A percentile compares a stretch with the other conserved stretches of the same genome.
Evolutionary conservation across 2,888 invertebrate species (phyloP).

Genomic region (Leptopilina syphax): DNA sequence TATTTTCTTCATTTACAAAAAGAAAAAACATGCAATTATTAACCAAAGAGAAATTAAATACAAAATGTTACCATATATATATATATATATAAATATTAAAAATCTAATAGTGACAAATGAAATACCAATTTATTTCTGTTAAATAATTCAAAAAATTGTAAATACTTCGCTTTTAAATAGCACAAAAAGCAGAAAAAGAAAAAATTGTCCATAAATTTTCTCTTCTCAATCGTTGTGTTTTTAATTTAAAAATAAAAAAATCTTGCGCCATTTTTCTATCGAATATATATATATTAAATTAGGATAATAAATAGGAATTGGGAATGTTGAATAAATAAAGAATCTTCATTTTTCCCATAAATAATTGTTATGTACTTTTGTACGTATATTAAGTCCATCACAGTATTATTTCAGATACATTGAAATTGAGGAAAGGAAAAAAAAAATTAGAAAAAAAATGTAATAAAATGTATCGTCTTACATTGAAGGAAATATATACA

Average conservation of each 20-base stretch:
- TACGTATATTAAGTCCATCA: conserved; percentile 40
- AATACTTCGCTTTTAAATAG: neutral
- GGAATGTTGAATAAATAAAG: conserved; percentile 18
- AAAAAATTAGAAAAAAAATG: neutral
- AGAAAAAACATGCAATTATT: neutral
- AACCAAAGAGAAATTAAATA: neutral
- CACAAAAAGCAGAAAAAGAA: neutral
- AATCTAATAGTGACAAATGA: neutral
- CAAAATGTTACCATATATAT: neutral
- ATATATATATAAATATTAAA: neutral
- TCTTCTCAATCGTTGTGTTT: neutral
- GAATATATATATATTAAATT: neutral
- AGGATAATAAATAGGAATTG: neutral
- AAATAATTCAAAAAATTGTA: neutral
- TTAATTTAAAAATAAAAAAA: neutral
- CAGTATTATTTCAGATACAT: conserved; percentile 40
- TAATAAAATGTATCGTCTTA: conserved; percentile 26
- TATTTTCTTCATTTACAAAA: neutral
- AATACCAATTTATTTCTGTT: neutral
- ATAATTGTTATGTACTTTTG: conserved; percentile 38
- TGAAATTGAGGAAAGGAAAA: conserved; percentile 21
- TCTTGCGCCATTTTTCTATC: neutral
- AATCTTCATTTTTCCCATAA: conserved; percentile 16
- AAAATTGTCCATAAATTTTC: too few relatives aligned
- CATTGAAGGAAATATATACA: conserved; percentile 35